Conservation (phyloP, 2,113 vertebrate genomes). For the Scortum barcoo region DNA sequence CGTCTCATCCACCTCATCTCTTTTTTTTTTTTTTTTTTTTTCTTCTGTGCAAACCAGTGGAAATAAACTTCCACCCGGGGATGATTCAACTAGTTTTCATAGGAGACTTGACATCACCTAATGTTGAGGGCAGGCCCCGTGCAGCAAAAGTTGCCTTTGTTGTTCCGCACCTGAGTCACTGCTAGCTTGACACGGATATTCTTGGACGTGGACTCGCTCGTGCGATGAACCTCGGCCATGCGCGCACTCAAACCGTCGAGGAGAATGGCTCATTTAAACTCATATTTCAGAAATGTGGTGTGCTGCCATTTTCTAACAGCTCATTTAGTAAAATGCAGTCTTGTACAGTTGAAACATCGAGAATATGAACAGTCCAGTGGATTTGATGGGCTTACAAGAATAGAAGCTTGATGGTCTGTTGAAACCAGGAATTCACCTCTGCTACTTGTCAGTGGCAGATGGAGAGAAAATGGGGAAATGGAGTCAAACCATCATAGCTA, state of each 20-base stretch:
- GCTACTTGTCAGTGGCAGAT: conserved; percentile 42
- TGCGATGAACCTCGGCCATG: not conserved
- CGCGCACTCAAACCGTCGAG: not conserved
- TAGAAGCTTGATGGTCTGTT: conserved; percentile 74
- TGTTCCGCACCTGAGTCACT: conserved; percentile 38
- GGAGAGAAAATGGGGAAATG: conserved; percentile 23
- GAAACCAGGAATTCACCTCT: conserved; percentile 59
- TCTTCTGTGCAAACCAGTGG: conserved; percentile 1
- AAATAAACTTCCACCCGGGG: conserved; percentile 2
- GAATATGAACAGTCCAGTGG: conserved; percentile 4
- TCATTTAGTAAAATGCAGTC: not conserved
- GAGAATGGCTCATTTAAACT: not conserved
- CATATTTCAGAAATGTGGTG: conserved; percentile 5
- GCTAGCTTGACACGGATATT: not conserved
- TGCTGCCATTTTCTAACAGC: not conserved
- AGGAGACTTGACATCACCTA: conserved; percentile 7
- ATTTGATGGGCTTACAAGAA: conserved; percentile 29
- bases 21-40: no score
- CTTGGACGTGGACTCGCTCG: not conserved
- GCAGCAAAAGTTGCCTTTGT: conserved; percentile 14
- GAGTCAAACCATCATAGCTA: conserved; percentile 33
- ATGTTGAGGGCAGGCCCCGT: not conserved
- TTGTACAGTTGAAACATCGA: not conserved
- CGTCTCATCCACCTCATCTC: conserved; percentile 5
- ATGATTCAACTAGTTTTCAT: conserved; percentile 29